Percentiles rank a stretch among this genome's conserved stretches.
These are phyloP conservation scores for Grallaria varia DNA, from an alignment of 2,113 vertebrate species.

Conservation along the genomic window DNA sequence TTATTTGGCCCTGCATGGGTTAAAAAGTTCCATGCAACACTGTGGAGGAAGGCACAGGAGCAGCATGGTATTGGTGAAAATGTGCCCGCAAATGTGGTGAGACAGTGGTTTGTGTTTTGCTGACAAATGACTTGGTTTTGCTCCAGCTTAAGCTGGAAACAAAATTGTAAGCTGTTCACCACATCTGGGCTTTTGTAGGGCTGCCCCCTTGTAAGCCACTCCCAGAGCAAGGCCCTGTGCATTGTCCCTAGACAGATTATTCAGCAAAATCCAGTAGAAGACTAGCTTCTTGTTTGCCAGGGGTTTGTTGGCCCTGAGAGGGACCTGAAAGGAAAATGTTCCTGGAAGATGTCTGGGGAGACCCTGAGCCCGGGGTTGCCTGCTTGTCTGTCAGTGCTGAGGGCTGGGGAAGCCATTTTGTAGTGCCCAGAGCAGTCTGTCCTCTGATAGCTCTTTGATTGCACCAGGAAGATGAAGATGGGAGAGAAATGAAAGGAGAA, in stretches of 20 bases:
- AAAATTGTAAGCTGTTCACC: neutral
- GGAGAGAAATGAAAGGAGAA: neutral
- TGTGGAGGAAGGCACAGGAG: neutral
- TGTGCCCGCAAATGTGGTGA: neutral
- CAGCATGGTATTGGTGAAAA: neutral
- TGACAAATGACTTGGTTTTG: neutral
- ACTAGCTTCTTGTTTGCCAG: neutral
- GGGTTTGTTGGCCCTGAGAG: neutral
- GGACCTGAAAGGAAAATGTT: neutral
- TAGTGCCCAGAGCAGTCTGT: neutral
- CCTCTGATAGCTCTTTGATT: neutral
- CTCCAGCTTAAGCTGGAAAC: conserved; percentile 23
- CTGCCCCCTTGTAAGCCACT: neutral
- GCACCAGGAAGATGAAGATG: rapidly evolving
- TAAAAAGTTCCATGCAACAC: rapidly evolving
- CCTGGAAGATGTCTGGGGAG: neutral
- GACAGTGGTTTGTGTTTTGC: conserved; percentile 18
- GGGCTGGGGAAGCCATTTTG: neutral
- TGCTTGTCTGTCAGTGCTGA: neutral
- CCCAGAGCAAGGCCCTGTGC: neutral
- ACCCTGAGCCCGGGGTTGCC: neutral
- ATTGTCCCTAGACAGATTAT: neutral
- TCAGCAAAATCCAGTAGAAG: neutral
- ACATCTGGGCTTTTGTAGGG: neutral
- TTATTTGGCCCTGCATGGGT: neutral